Evolutionary conservation across 2,113 vertebrate genomes (phyloP).

Genomic region (Delphinus delphis): DNA sequence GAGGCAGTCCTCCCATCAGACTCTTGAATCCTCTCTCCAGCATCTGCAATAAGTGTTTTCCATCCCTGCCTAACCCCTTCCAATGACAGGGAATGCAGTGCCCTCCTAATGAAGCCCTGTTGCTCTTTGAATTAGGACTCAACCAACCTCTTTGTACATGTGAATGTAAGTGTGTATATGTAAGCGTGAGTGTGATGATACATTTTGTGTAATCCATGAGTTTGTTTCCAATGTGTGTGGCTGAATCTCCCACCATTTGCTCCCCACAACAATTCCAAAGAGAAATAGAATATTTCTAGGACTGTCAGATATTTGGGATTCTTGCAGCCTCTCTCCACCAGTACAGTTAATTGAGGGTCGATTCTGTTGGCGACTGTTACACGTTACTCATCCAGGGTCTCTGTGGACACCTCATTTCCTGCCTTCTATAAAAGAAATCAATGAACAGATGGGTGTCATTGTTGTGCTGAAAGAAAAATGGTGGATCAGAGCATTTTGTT

Average conservation of each 20-base stretch:
- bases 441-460: conserved; percentile 35
- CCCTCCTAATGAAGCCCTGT: neutral
- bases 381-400: conserved; percentile 58
- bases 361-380: conserved; percentile 55
- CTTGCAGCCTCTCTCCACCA: neutral
- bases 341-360: conserved; percentile 44
- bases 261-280: neutral
- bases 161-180: neutral
- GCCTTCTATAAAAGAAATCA: conserved; percentile 47
- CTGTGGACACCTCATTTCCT: conserved; percentile 60
- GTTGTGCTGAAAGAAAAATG: neutral
- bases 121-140: neutral
- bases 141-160: neutral
- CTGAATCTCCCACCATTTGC: neutral
- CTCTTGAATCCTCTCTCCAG: neutral
- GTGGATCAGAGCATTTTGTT: neutral
- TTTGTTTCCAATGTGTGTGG: neutral
- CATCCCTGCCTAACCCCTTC: neutral
- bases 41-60: neutral
- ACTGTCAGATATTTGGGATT: conserved; percentile 6
- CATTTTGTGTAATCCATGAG: neutral
- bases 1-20: neutral
- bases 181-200: neutral
- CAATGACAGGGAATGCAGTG: neutral
- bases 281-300: conserved; percentile 7